These are phyloP conservation scores for Apodemus agrarius DNA, from an alignment of 2,797 vertebrate genomes.

Conservation along the genomic window DNA sequence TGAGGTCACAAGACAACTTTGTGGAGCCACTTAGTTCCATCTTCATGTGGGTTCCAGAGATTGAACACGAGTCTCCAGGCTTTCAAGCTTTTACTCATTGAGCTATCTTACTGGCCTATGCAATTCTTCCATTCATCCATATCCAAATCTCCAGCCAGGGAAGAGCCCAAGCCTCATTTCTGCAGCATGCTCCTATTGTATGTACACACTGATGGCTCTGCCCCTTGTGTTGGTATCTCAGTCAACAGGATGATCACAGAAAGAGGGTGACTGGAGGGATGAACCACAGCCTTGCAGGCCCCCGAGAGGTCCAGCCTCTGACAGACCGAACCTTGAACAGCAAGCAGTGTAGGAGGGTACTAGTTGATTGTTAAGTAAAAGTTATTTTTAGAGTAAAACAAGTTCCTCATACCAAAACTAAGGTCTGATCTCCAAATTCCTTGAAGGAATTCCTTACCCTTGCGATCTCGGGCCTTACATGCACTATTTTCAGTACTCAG, in stretches of 20 bases:
- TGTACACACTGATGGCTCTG: neutral
- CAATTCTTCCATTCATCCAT: neutral
- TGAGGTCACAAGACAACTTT: neutral
- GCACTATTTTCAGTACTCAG: neutral
- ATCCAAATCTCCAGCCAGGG: neutral
- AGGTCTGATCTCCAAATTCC: neutral
- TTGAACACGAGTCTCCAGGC: neutral
- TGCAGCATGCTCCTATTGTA: neutral
- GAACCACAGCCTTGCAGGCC: neutral
- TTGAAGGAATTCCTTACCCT: neutral
- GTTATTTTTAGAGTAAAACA: neutral
- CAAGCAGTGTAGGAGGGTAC: neutral
- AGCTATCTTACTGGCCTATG: neutral
- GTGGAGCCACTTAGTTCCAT: neutral
- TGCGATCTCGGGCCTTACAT: neutral
- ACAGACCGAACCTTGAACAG: neutral
- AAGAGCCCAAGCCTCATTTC: neutral
- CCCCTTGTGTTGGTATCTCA: neutral
- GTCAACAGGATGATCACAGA: neutral
- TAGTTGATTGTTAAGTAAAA: neutral
- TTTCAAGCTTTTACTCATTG: neutral
- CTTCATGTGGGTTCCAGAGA: neutral
- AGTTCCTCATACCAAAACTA: neutral
- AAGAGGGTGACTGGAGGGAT: neutral
- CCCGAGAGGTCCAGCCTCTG: neutral